A percentile compares a stretch with the other conserved stretches of the same genome.
These are phyloP conservation scores for Melanogrammus aeglefinus DNA, from an alignment of 2,797 vertebrate species.

Conservation along the genomic window DNA sequence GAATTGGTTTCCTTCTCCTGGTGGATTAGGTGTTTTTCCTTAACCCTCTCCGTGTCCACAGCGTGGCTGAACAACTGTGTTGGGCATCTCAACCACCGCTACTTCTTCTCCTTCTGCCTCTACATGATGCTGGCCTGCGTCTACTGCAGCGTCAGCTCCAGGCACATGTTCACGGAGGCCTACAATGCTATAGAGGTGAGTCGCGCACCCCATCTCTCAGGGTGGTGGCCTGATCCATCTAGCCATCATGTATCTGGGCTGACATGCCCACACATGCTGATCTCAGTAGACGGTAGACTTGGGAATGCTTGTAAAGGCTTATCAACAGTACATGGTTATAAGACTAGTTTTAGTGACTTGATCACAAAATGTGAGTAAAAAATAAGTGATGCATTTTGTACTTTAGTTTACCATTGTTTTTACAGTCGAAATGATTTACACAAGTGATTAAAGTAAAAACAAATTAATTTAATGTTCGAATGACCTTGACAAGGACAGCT, in stretches of 20 bases:
- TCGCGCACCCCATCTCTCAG: neutral
- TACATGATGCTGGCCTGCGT: slow-evolving; percentile 96
- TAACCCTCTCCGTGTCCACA: slow-evolving; percentile 69
- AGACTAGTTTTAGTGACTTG: neutral
- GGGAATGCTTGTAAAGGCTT: neutral
- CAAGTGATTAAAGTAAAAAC: neutral
- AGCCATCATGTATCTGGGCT: neutral
- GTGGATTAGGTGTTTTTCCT: slow-evolving; percentile 52
- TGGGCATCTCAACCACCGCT: slow-evolving; percentile 96
- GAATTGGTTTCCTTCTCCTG: neutral
- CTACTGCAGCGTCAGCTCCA: slow-evolving; percentile 93
- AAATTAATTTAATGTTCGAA: neutral
- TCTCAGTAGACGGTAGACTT: neutral
- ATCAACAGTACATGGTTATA: neutral
- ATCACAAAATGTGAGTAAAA: neutral
- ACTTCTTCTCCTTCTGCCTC: slow-evolving; percentile 97
- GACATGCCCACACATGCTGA: neutral
- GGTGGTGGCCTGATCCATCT: neutral
- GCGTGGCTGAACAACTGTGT: slow-evolving; percentile 99
- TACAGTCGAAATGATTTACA: neutral
- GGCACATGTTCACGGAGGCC: slow-evolving; percentile 86
- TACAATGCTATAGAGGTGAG: slow-evolving; percentile 91
- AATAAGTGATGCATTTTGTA: neutral
- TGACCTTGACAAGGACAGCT: neutral
- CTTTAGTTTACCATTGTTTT: neutral